Evolutionary conservation across 2,888 invertebrate species (phyloP).

Genomic region (Argyra leucocephala): DNA sequence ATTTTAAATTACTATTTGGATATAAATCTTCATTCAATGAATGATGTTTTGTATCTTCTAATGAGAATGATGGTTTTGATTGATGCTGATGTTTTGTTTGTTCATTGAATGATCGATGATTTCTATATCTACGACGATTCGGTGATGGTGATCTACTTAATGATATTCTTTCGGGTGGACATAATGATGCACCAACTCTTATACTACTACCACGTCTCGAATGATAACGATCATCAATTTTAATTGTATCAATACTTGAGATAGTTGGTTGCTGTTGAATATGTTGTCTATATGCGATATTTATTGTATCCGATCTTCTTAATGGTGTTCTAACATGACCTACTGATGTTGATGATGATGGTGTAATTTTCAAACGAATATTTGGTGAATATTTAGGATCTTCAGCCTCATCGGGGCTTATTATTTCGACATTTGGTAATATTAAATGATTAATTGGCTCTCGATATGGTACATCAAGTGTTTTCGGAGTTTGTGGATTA

Average conservation of each 20-base stretch:
- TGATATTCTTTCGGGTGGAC: conserved; percentile 33
- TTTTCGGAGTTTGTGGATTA: conserved; percentile 29
- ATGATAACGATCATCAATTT: conserved; percentile 19
- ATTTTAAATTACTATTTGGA: conserved; percentile 28
- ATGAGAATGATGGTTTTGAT: conserved; percentile 30
- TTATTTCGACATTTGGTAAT: conserved; percentile 33
- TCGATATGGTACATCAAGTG: conserved; percentile 19
- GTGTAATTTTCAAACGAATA: conserved; percentile 33
- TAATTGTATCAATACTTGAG: conserved; percentile 24
- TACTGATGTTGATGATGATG: conserved; percentile 22
- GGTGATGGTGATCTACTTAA: conserved; percentile 41
- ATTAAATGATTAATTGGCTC: conserved; percentile 34
- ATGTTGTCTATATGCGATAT: conserved; percentile 43
- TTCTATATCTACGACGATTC: conserved; percentile 40
- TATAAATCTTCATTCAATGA: conserved; percentile 42
- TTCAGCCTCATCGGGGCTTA: conserved; percentile 24
- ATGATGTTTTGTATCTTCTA: conserved; percentile 38
- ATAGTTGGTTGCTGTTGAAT: conserved; percentile 30
- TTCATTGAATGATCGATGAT: conserved; percentile 42
- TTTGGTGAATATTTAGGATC: conserved; percentile 31
- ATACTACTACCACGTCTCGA: conserved; percentile 41
- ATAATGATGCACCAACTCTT: conserved; percentile 36
- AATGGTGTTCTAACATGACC: conserved; percentile 30
- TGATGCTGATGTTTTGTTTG: conserved; percentile 12
- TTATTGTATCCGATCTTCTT: conserved; percentile 43